phyloP scores from a whole-genome alignment of 2,113 vertebrate species.

The Phyllostomus hastatus region DNA sequence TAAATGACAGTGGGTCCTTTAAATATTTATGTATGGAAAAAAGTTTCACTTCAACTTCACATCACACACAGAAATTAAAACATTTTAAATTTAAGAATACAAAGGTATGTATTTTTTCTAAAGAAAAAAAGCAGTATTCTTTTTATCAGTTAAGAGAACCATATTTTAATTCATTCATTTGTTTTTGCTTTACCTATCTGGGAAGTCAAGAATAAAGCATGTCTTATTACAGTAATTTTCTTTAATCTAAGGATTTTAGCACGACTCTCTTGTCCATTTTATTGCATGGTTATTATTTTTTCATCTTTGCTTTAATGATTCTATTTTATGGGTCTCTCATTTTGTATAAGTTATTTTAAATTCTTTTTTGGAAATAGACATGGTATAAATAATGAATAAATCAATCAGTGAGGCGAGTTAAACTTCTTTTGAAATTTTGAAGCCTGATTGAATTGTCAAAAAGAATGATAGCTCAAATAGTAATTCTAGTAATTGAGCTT shows the following conservation, averaged over 20 bases:
- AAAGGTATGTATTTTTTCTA: not conserved
- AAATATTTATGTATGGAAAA: not conserved
- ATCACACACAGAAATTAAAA: not conserved
- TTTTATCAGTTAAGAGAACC: not conserved
- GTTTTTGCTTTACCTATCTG: not conserved
- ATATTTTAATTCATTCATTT: not conserved
- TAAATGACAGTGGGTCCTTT: not conserved
- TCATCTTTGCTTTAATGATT: slow-evolving; percentile 6
- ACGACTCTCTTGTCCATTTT: not conserved
- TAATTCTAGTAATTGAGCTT: slow-evolving; percentile 34
- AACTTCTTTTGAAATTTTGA: slow-evolving; percentile 57
- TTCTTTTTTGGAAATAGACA: slow-evolving; percentile 10
- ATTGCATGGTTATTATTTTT: not conserved
- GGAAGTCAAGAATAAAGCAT: not conserved
- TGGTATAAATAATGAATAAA: slow-evolving; percentile 59
- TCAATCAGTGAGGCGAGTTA: slow-evolving; percentile 53
- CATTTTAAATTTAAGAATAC: not conserved
- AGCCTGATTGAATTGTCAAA: slow-evolving; percentile 66
- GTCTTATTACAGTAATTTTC: slow-evolving; percentile 31
- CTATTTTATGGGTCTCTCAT: not conserved
- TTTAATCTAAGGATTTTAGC: not conserved
- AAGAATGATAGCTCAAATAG: slow-evolving; percentile 59
- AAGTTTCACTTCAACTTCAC: not conserved
- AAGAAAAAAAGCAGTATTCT: not conserved
- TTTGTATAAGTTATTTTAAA: slow-evolving; percentile 46